Percentiles rank a stretch among this genome's conserved stretches.
phyloP scores from a whole-genome alignment of 2,888 invertebrate species.

The Syrphus vitripennis region DNA sequence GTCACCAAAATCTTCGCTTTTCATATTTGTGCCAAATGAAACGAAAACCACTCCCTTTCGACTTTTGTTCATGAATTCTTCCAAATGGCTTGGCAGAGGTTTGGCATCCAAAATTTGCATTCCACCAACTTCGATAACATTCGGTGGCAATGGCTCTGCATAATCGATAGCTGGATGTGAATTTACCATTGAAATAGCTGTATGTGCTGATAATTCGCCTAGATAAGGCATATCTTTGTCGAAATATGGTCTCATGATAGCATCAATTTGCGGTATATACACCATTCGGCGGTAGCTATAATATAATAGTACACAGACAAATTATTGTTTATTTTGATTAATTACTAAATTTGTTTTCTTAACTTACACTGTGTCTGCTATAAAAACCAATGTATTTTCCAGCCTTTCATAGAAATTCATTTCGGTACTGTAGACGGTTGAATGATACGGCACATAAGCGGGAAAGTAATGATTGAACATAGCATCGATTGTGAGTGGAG shows the following conservation, averaged over 20 bases:
- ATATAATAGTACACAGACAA: not conserved
- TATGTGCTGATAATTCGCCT: constrained; percentile 71
- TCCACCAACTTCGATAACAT: constrained; percentile 79
- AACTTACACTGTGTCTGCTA: constrained; percentile 72
- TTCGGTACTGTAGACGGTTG: constrained; percentile 59
- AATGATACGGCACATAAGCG: constrained; percentile 74
- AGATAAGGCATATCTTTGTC: constrained; percentile 68
- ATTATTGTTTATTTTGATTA: not conserved
- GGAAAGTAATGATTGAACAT: constrained; percentile 75
- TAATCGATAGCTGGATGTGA: constrained; percentile 77
- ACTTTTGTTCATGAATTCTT: constrained; percentile 75
- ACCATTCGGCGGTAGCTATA: constrained; percentile 49
- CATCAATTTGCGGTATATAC: constrained; percentile 71
- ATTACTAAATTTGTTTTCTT: not conserved
- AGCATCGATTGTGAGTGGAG: constrained; percentile 71
- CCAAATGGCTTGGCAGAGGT: constrained; percentile 74
- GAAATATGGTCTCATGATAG: constrained; percentile 72
- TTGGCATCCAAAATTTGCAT: constrained; percentile 76
- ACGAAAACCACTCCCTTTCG: constrained; percentile 77
- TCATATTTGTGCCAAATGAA: constrained; percentile 77
- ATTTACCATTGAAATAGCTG: constrained; percentile 77
- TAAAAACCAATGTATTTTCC: constrained; percentile 73
- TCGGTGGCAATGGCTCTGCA: constrained; percentile 77
- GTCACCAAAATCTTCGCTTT: constrained; percentile 65
- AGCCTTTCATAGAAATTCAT: constrained; percentile 75